phyloP scores from a whole-genome alignment of 2,888 invertebrate species.

The Morpho helenor region DNA sequence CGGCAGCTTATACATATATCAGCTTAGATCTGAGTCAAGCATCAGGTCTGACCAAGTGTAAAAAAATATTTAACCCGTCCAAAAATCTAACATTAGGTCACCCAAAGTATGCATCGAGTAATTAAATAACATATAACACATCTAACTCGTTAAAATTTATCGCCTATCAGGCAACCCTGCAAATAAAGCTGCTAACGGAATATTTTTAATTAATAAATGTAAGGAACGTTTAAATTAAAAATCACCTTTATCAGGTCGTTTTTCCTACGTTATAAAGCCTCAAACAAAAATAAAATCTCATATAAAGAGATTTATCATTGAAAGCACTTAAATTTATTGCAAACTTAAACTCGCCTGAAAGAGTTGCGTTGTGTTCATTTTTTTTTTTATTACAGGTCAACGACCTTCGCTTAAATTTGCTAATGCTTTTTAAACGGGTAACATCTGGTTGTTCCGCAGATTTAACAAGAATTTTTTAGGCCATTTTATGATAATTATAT shows the following conservation, averaged over 20 bases:
- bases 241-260: not conserved
- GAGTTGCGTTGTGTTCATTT: constrained; percentile 10
- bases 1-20: too few species aligned
- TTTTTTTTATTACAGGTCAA: constrained; percentile 25
- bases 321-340: constrained; percentile 22
- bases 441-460: constrained; percentile 18
- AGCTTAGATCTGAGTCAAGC: too few species aligned
- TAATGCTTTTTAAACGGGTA: constrained; percentile 12
- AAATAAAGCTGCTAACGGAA: too few species aligned
- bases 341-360: constrained; percentile 15
- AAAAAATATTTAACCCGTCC: too few species aligned
- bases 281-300: not conserved
- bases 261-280: not conserved
- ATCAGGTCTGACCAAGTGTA: too few species aligned
- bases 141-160: too few species aligned
- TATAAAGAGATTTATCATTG: constrained; percentile 17
- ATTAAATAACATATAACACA: too few species aligned
- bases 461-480: not conserved
- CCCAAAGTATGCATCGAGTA: too few species aligned
- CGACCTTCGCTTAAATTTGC: constrained; percentile 23
- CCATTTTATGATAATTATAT: not conserved
- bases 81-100: too few species aligned
- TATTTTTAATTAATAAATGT: not conserved
- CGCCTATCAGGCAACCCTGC: too few species aligned
- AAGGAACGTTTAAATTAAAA: not conserved